Base-by-base conservation (phyloP, 2,888 invertebrate genomes). In the Leucophenga montana region DNA sequence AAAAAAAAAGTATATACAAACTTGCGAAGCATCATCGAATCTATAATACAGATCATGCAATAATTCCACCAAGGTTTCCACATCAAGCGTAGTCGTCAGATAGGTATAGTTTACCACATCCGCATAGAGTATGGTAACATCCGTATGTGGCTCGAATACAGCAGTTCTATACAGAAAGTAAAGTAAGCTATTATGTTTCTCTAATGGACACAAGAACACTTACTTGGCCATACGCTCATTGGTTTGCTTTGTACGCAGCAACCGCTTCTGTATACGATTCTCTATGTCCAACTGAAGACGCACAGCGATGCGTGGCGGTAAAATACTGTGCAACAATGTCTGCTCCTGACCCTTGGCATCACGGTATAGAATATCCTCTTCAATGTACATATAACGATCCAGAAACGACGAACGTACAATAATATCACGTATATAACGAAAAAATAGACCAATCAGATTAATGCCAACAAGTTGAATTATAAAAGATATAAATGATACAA, bases 101-200 rank as follows among this genome's bases (percentile, higher is more conserved):
- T 83, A 74, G 0, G 97, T 96, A 85, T 96, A 97, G 89, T 96
- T 96, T 0, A 97, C 96, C 50, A 97, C 95, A 86, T 97, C 97
- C 0, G 97, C 96, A 85, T 95, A 97, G 46, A 97, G 89, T 77
- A 97, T 95, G 80, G 95, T 94, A 1, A 97, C 96, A 84, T 96
- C 93, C 14, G 94, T 92, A 85, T 97, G 95, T 57, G 93, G 93
- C 88, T 95, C 94, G 0, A 97, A 93, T 84, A 96, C 22, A 13
- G 22, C 22, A 14, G 22, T 62, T 62, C 46, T 62, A 20, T 14
- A 48, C 27, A 20, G 14, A 56, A 11, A 56, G n/a, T 46, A n/a
- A n/a, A n/a, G n/a, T n/a, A n/a, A n/a, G n/a, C n/a, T n/a, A n/a
- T 27, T 27, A 27, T 27, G 27, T 27, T 3, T 27, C 27, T 27